Evolutionary conservation across 2,888 invertebrate genomes (phyloP).

Genomic region (Seira musarum): DNA sequence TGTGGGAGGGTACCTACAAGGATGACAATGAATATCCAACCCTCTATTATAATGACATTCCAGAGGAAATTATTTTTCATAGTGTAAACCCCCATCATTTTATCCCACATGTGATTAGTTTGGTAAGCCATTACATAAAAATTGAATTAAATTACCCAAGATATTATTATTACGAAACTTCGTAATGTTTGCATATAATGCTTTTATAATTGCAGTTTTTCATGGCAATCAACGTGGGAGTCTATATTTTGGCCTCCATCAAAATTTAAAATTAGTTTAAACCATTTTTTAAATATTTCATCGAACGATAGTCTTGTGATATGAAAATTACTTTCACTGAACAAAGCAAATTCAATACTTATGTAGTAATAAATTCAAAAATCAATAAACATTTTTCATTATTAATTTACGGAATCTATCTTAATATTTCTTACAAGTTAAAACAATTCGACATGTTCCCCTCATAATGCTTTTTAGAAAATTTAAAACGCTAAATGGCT

Average conservation of each 20-base stretch:
- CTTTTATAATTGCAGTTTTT: constrained; percentile 8
- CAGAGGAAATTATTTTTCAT: constrained; percentile 18
- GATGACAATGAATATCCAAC: constrained; percentile 18
- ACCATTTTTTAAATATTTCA: no score
- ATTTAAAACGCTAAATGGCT: constrained; percentile 13
- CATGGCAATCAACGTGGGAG: constrained; percentile 25
- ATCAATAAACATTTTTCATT: no score
- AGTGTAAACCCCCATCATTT: constrained; percentile 39
- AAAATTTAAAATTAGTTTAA: constrained; percentile 5
- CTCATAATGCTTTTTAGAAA: neutral
- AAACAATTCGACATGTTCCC: constrained; percentile 15
- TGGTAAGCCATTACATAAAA: constrained; percentile 19
- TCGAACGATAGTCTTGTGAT: no score
- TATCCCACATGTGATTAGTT: constrained; percentile 28
- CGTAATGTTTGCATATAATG: no score
- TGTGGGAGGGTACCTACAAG: neutral
- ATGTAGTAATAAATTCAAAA: no score
- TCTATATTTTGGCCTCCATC: constrained; percentile 18
- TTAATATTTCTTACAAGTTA: constrained; percentile 19
- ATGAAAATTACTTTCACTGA: no score
- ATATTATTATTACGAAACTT: no score
- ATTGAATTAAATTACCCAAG: no score
- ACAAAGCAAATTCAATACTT: no score
- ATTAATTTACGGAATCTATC: neutral
- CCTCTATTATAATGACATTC: constrained; percentile 25